These are phyloP conservation scores for Oscheius sp. DNA, from an alignment of 2,888 invertebrate species.

Conservation along the genomic window DNA sequence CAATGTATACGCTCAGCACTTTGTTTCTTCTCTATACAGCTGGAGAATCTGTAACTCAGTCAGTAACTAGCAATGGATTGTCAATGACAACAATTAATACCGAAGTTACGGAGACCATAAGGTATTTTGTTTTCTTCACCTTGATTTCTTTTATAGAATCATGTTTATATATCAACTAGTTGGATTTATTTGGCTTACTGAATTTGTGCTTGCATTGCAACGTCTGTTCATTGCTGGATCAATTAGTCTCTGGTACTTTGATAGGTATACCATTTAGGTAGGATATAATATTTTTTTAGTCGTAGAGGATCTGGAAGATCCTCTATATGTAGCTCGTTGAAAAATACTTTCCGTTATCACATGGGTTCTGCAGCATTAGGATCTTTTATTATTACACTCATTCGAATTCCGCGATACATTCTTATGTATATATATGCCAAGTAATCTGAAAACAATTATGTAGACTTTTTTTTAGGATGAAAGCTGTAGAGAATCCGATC, in stretches of 20 bases:
- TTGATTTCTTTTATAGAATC: conserved; percentile 75
- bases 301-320: background rate
- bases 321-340: conserved; percentile 15
- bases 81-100: conserved; percentile 23
- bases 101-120: conserved; percentile 23
- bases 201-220: conserved; percentile 92
- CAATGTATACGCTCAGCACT: conserved; percentile 22
- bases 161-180: conserved; percentile 93
- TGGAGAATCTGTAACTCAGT: background rate
- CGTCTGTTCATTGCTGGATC: conserved; percentile 92
- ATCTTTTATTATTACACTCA: conserved; percentile 71
- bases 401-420: conserved; percentile 72
- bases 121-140: background rate
- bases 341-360: conserved; percentile 69
- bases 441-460: conserved; percentile 69
- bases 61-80: background rate
- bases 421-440: conserved; percentile 71
- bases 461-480: conserved; percentile 63
- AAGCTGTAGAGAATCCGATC: conserved; percentile 68
- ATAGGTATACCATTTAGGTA: conserved; percentile 75
- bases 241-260: conserved; percentile 92
- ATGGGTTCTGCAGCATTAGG: conserved; percentile 73
- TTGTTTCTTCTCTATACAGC: conserved; percentile 27
- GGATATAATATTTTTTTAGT: background rate
- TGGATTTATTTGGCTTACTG: conserved; percentile 89